phyloP scores from a whole-genome alignment of 2,113 vertebrate genomes.

The Hippocampus abdominalis region DNA sequence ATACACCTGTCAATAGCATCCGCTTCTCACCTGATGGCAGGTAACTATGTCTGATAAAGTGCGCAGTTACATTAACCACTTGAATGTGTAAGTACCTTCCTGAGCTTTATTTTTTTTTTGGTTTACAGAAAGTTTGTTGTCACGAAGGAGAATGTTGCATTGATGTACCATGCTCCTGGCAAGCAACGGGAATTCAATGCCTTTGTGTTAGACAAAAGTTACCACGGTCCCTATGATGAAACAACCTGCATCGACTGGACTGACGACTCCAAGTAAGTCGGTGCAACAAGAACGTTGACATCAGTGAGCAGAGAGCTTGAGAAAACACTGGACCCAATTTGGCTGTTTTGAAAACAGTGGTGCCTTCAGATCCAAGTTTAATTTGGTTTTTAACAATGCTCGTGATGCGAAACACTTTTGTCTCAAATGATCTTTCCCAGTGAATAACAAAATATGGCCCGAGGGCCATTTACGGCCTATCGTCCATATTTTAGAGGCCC shows the following conservation, averaged over 20 bases:
- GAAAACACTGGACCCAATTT: no score
- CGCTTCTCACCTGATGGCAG: conserved; percentile 92
- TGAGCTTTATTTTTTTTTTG: neutral
- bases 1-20: conserved; percentile 86
- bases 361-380: no score
- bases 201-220: conserved; percentile 92
- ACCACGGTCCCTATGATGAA: conserved; percentile 91
- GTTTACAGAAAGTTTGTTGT: conserved; percentile 84
- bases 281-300: neutral
- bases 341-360: no score
- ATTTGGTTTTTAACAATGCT: no score
- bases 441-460: no score
- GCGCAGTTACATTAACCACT: neutral
- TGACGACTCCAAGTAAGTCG: conserved; percentile 86
- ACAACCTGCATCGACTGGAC: conserved; percentile 98
- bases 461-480: no score
- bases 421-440: no score
- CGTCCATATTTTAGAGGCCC: no score
- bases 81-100: neutral
- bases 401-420: no score
- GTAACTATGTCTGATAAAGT: conserved; percentile 57
- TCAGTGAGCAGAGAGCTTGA: neutral
- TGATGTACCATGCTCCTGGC: conserved; percentile 93
- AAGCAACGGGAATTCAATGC: conserved; percentile 89
- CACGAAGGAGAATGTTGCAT: conserved; percentile 86